Base-by-base conservation (phyloP, 2,888 invertebrate genomes). In the Dorcus hopei region DNA sequence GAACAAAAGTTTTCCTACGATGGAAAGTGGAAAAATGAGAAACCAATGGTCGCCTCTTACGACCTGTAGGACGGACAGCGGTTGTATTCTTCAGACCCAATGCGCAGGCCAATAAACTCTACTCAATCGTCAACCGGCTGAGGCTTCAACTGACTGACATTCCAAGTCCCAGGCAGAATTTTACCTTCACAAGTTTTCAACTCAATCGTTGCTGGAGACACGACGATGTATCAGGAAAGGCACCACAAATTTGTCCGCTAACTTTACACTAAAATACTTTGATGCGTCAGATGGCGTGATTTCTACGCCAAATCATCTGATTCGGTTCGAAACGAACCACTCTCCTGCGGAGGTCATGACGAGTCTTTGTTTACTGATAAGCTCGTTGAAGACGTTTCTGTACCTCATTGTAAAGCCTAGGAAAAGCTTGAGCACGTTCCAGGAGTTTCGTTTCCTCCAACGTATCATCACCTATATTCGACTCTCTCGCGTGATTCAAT, bases 251-350 rank as follows among this genome's bases (percentile, higher is more conserved):
- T 63, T 67, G 0, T 57, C 61, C 1, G 65, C 66, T 9, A 71
- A 55, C 41, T 72, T 71, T 0, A 62, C 56, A 0, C 65, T 42
- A 11, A 64, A 54, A 38, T 61, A 38, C 9, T 62, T 54, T 2
- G 61, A 49, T 3, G 66, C 66, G 11, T 61, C 58, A n/a, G 67
- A 66, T 3, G 65, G 48, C 52, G 14, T 53, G 39, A 16, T 65
- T 58, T n/a, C 49, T 51, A 39, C 57, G 54, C 63, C 63, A 66
- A 2, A 66, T 65, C n/a, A 45, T 26, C 19, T 64, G 54, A 1
- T 57, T 57, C 1, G 51, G 19, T 9, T 50, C 2, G 49, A 49
- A 65, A n/a, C 16, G 7, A 3, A 56, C 59, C 14, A 16, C 8
- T 5, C 63, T 47, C 1, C 50, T 39, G 1, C 63, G 52, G 7